Percentiles rank a stretch among this genome's conserved stretches.
Conservation (phyloP, 2,113 vertebrate species). For the Gopherus flavomarginatus region DNA sequence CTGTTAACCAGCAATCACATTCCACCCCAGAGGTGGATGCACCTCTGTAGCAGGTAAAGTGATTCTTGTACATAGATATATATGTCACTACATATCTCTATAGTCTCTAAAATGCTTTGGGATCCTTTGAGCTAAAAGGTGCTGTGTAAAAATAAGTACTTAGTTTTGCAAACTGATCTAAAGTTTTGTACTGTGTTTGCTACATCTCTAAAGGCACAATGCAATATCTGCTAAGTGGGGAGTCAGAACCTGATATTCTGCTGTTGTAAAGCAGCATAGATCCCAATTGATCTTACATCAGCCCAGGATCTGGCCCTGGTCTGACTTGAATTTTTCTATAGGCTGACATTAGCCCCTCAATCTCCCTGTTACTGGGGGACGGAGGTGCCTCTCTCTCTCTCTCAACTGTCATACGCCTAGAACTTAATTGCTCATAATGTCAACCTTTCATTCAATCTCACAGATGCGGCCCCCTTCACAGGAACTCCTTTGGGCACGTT, state of each 20-base stretch:
- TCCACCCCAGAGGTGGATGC: background rate
- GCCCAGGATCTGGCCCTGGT: background rate
- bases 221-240: background rate
- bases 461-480: slow-evolving; percentile 10
- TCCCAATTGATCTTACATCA: background rate
- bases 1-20: background rate
- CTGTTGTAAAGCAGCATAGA: background rate
- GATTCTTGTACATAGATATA: background rate
- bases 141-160: background rate
- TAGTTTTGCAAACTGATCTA: slow-evolving; percentile 9
- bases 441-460: slow-evolving; percentile 20
- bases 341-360: background rate
- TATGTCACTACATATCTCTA: background rate
- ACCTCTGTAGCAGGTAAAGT: background rate
- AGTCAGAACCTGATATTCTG: slow-evolving; percentile 24
- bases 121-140: background rate
- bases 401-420: background rate
- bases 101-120: background rate
- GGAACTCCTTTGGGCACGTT: slow-evolving; percentile 36
- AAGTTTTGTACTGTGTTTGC: background rate
- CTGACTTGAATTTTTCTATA: background rate
- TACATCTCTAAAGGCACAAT: background rate
- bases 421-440: slow-evolving; percentile 29
- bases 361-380: background rate
- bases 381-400: background rate